Percentiles rank a stretch among this genome's conserved stretches.
phyloP scores from a whole-genome alignment of 2,888 invertebrate genomes.

The Sclerodermus sp. region DNA sequence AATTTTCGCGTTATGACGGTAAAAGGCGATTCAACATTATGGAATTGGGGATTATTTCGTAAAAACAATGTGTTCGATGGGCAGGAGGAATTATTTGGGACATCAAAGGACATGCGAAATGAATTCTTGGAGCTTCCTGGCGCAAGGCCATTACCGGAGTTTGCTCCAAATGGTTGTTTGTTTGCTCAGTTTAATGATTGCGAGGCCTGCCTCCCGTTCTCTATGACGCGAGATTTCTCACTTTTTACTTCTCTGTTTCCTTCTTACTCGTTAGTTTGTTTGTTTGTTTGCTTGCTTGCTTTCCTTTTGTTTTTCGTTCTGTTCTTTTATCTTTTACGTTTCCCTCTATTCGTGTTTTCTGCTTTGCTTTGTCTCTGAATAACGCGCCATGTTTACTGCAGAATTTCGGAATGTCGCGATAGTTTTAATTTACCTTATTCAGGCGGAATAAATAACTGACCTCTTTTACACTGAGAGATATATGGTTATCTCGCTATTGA shows the following conservation, averaged over 20 bases:
- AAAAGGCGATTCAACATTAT: slow-evolving; percentile 41
- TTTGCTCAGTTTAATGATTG: slow-evolving; percentile 20
- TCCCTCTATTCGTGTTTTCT: slow-evolving; percentile 1
- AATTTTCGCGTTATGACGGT: slow-evolving; percentile 43
- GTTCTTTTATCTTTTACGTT: slow-evolving; percentile 9
- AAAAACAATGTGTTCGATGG: slow-evolving; percentile 32
- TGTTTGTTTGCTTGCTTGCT: slow-evolving; percentile 11
- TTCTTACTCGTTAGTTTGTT: slow-evolving; percentile 2
- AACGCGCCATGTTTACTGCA: slow-evolving; percentile 30
- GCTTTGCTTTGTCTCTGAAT: slow-evolving; percentile 17
- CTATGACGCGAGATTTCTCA: slow-evolving; percentile 16
- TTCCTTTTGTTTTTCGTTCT: slow-evolving; percentile 15
- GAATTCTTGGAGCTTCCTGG: slow-evolving; percentile 18
- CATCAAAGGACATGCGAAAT: slow-evolving; percentile 24
- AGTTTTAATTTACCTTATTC: slow-evolving; percentile 32
- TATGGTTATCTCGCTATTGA: slow-evolving; percentile 26
- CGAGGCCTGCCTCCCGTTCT: slow-evolving; percentile 30
- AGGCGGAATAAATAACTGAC: slow-evolving; percentile 40
- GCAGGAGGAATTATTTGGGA: slow-evolving; percentile 28
- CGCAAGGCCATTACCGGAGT: slow-evolving; percentile 21
- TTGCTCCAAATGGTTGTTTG: no score
- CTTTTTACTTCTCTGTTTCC: slow-evolving; percentile 12
- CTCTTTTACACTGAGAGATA: slow-evolving; percentile 31
- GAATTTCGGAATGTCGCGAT: slow-evolving; percentile 42
- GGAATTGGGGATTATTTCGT: slow-evolving; percentile 26